A percentile compares a stretch with the other conserved stretches of the same genome.
Conservation (phyloP, 2,113 vertebrate genomes). For the Shinisaurus crocodilurus region DNA sequence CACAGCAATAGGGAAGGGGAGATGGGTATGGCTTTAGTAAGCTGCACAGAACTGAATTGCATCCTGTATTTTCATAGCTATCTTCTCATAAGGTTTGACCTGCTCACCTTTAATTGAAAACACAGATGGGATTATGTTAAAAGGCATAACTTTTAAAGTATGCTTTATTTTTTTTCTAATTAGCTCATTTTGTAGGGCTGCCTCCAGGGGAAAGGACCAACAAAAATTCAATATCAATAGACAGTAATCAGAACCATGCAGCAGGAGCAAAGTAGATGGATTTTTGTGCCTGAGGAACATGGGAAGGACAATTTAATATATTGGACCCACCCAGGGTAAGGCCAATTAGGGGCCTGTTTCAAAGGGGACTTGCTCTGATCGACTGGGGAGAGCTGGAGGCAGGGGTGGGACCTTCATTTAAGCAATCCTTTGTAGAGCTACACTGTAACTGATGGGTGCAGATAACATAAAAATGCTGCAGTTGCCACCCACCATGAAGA, state of each 20-base stretch:
- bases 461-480: no score
- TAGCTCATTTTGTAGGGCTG: neutral
- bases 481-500: neutral
- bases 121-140: slow-evolving; percentile 24
- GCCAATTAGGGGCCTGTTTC: neutral
- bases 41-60: neutral
- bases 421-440: neutral
- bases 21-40: neutral
- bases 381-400: neutral
- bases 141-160: slow-evolving; percentile 15
- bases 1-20: neutral
- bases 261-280: slow-evolving; percentile 3
- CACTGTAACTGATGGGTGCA: neutral
- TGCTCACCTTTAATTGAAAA: slow-evolving; percentile 24
- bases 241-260: slow-evolving; percentile 28
- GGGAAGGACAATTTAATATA: neutral
- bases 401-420: neutral
- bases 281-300: slow-evolving; percentile 35
- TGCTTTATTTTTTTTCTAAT: neutral
- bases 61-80: neutral
- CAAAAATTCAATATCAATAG: neutral
- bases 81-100: slow-evolving; percentile 8
- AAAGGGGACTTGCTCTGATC: neutral
- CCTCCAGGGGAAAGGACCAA: slow-evolving; percentile 5
- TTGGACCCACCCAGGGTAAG: rapidly evolving